Evolutionary conservation across 2,113 vertebrate genomes (phyloP).

Genomic region (Piliocolobus tephrosceles): DNA sequence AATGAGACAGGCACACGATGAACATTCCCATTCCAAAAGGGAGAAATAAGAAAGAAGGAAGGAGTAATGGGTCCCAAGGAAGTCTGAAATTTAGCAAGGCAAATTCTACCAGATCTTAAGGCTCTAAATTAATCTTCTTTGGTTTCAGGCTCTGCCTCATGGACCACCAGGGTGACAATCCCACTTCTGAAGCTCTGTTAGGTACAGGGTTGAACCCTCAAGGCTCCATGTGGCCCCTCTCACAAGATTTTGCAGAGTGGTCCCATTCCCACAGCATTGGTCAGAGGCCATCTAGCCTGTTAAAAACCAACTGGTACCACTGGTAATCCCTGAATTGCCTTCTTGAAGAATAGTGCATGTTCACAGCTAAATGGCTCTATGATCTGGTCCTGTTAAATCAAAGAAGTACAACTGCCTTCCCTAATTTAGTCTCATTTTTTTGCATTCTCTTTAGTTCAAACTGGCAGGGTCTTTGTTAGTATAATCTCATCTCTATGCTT

Average conservation of each 20-base stretch:
- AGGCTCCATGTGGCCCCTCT: too few relatives aligned
- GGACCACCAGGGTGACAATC: neutral
- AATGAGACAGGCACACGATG: neutral
- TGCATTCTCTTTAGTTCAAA: neutral
- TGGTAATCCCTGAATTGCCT: neutral
- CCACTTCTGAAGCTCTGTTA: neutral
- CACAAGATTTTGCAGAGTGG: neutral
- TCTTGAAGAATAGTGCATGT: neutral
- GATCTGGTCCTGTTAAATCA: neutral
- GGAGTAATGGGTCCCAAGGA: neutral
- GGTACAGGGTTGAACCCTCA: neutral
- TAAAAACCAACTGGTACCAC: neutral
- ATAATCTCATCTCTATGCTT: neutral
- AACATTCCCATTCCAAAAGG: neutral
- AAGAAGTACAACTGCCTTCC: neutral
- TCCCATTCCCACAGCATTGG: neutral
- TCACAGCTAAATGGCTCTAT: neutral
- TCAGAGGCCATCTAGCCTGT: neutral
- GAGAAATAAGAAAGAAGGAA: neutral
- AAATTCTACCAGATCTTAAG: neutral
- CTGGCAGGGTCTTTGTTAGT: neutral
- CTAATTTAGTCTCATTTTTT: neutral
- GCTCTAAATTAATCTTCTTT: neutral
- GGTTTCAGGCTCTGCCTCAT: neutral
- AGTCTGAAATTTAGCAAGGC: neutral